Base-by-base conservation (phyloP, 2,888 invertebrate genomes). In the Sarcophaga variegata region DNA sequence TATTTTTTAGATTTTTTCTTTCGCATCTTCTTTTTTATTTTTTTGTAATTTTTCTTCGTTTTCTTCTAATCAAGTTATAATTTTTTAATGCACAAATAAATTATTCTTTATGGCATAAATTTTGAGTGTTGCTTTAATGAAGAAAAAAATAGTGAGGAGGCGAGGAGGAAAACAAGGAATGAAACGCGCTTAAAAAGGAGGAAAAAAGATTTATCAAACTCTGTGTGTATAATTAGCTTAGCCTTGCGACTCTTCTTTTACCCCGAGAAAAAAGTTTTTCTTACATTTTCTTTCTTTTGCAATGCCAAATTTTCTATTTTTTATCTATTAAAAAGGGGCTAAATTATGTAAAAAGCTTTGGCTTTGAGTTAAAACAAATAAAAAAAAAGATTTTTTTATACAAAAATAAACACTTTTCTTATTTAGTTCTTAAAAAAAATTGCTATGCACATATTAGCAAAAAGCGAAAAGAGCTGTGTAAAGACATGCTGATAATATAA, bases 181-280 rank as follows among this genome's bases (percentile, higher is more conserved):
- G 37, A 74, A 63, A 59, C 20, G 70, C 59, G 22, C n/a, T 6
- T 22, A 12, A 69, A 12, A 66, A 22, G 2, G 22, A 62, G 14
- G 63, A 17, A 76, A 76, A 86, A 87, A 81, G 81, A 84, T 87
- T 87, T 87, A 76, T 84, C 79, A 84, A 87, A 76, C 70, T 59
- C 81, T 76, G 81, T 54, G 14, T 54, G 0, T 81, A 76, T 84
- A 87, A 87, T 87, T 87, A 87, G 87, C 84, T 79, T 87, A 87
- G 84, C 84, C 81, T 87, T 79, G 69, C 78, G 81, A 87, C 87
- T 87, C 87, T 37, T 37, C 54, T 81, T 83, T 86, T 81, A 67
- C 78, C 81, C 83, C 54, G 22, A 45, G 27, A 78, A 70, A 10
- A 64, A 70, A 77, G 45, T 76, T 77, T 64, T 49, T 49, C 49